phyloP scores from a whole-genome alignment of 2,888 invertebrate genomes.

The Cataglyphis albicans region DNA sequence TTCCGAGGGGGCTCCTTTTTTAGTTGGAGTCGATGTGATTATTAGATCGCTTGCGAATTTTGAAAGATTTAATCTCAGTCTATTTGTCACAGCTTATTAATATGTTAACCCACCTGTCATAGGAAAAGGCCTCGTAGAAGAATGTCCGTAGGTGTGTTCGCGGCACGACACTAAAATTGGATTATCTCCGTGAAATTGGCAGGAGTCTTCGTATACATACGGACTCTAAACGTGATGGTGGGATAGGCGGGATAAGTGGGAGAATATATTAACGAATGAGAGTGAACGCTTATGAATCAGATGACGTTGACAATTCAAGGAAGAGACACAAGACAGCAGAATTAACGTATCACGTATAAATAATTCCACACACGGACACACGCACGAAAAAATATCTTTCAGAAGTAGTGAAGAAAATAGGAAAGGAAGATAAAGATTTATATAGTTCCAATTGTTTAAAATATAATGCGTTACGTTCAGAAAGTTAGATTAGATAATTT shows the following conservation, averaged over 20 bases:
- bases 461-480: not conserved
- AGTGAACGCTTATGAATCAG: not conserved
- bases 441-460: not conserved
- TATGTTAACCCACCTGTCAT: not conserved
- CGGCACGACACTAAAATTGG: not conserved
- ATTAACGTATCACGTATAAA: not conserved
- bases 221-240: not conserved
- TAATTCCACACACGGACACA: not conserved
- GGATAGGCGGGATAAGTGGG: slow-evolving; percentile 43
- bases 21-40: not conserved
- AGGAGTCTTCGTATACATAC: not conserved
- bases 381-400: not conserved
- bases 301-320: not conserved
- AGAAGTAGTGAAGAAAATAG: not conserved
- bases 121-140: not conserved
- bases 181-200: not conserved
- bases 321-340: not conserved
- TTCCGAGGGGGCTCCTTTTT: not conserved
- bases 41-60: not conserved
- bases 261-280: not conserved
- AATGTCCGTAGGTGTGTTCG: not conserved
- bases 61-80: not conserved
- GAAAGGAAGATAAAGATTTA: not conserved
- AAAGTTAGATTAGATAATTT: not conserved
- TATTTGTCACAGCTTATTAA: not conserved